Evolutionary conservation across 2,888 invertebrate genomes (phyloP).

Genomic region (Nebria salina): DNA sequence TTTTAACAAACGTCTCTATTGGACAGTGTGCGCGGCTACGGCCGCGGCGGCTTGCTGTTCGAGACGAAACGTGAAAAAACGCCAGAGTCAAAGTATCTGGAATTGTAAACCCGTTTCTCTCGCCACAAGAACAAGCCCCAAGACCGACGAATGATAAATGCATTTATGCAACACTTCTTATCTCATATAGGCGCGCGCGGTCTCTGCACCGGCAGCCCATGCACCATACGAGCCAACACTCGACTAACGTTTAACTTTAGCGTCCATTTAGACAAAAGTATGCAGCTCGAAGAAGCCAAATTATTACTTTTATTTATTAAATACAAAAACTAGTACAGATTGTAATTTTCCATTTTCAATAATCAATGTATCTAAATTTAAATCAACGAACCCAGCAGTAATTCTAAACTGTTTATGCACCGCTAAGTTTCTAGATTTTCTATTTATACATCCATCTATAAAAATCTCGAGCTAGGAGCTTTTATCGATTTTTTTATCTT

Average conservation of each 20-base stretch:
- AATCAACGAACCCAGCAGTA: no score
- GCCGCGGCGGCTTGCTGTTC: background rate
- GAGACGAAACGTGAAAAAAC: slow-evolving; percentile 38
- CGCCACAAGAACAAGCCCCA: slow-evolving; percentile 53
- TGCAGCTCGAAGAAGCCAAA: background rate
- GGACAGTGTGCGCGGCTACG: background rate
- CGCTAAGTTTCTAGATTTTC: no score
- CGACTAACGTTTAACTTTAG: slow-evolving; percentile 35
- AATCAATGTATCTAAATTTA: no score
- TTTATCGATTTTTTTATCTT: no score
- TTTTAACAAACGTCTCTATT: slow-evolving; percentile 41
- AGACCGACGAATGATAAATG: slow-evolving; percentile 58
- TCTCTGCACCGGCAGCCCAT: background rate
- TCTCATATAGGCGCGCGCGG: slow-evolving; percentile 47
- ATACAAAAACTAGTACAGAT: no score
- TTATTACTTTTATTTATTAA: no score
- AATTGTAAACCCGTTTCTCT: slow-evolving; percentile 59
- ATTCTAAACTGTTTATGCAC: no score
- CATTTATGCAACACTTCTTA: slow-evolving; percentile 61
- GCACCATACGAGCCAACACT: background rate
- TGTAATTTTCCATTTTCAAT: no score
- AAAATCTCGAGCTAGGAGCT: no score
- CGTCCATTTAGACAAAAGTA: background rate
- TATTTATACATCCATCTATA: no score
- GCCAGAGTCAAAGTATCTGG: slow-evolving; percentile 28